Evolutionary conservation across 2,797 vertebrate genomes (phyloP).

Genomic region (Dendrocincla tyrannina): DNA sequence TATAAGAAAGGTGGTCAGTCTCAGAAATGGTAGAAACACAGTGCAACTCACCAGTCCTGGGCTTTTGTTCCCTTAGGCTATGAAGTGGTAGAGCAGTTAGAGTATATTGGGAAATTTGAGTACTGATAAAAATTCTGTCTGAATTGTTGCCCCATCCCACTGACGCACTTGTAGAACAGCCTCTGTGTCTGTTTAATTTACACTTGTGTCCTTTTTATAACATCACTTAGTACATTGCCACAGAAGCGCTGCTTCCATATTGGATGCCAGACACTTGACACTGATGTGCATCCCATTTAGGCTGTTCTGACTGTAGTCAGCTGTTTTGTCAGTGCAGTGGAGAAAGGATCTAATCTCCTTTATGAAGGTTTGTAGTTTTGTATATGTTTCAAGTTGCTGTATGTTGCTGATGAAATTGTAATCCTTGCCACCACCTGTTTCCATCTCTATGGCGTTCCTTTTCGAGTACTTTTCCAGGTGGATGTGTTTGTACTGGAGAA

Average conservation of each 20-base stretch:
- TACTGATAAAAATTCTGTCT: neutral
- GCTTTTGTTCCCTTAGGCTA: neutral
- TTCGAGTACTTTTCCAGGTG: neutral
- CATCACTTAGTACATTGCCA: neutral
- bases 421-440: neutral
- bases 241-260: neutral
- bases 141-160: neutral
- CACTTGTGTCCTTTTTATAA: neutral
- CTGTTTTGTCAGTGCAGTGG: neutral
- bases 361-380: neutral
- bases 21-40: neutral
- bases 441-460: neutral
- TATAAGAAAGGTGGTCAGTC: neutral
- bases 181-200: neutral
- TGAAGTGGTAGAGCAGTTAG: neutral
- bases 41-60: neutral
- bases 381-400: neutral
- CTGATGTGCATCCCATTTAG: neutral
- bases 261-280: neutral
- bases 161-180: neutral
- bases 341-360: neutral
- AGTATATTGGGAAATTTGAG: neutral
- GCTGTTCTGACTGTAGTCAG: neutral
- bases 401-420: neutral
- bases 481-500: neutral